Evolutionary conservation across 1,140 invertebrate species (phyloP), one percentile per base, ranked within the genome.

Genomic region (Leguminivora glycinivorella): DNA sequence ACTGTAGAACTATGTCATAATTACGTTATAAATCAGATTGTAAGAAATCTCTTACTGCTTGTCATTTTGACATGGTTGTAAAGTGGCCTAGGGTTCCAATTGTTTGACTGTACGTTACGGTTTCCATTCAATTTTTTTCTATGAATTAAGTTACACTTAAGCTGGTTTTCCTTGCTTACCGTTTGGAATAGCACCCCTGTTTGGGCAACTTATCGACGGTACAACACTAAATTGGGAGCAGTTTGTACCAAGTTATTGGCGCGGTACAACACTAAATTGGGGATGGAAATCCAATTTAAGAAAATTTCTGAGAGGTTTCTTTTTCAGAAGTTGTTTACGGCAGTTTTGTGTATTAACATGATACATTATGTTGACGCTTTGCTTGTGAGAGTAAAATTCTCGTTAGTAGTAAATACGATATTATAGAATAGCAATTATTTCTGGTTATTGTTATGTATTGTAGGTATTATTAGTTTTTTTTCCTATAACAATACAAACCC

Each of bases 161-260:
- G 25, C 67, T 29, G 5, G 34, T 17, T n/a, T 73, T 76, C 71
- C 77, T 76, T 75, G 75, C 75, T 79, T 80, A 81, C 83, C 80
- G 82, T 84, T 83, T 14, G 82, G 81, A 52, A 52, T 52, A 52
- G 22, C 43, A 17, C 7, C 10, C 47, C 47, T 52, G 47, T 52
- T 52, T 52, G 47, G n/a, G 47, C 47, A 9, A 52, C 47, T 52
- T 52, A 52, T 52, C 47, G 47, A 52, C 47, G 47, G 47, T 9
- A 9, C 47, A 52, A 22, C 47, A 22, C 47, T 52, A 52, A 52
- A 52, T 52, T 52, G 47, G 47, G 17, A 52, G 47, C 47, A 52
- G 70, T 29, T 67, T 73, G 71, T 74, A 70, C 70, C 26, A 31
- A 63, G 14, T 63, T 63, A 63, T 63, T 63, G 58, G 31, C 58